A percentile compares a stretch with the other conserved stretches of the same genome.
phyloP scores from a whole-genome alignment of 2,888 invertebrate species.

The Junonia oenone region DNA sequence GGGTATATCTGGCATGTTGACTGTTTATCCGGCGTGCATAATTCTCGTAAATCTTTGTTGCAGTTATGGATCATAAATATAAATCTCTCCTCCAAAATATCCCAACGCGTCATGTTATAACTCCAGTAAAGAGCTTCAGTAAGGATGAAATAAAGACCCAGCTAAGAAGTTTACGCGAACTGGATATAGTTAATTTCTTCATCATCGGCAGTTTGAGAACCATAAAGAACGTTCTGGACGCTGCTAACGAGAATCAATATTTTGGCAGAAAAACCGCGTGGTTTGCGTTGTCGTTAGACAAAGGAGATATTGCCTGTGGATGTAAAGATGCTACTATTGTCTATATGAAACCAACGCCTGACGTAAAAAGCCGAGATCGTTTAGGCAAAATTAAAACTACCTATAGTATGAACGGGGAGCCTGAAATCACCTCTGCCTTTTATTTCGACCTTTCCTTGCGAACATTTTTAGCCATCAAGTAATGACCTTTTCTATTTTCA shows the following conservation, averaged over 20 bases:
- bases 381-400: conserved; percentile 84
- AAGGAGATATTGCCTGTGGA: conserved; percentile 85
- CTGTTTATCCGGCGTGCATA: not conserved
- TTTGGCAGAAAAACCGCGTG: conserved; percentile 92
- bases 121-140: conserved; percentile 78
- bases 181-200: conserved; percentile 95
- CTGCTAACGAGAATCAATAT: conserved; percentile 86
- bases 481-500: conserved; percentile 60
- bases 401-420: conserved; percentile 84
- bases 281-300: conserved; percentile 89
- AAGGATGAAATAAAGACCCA: conserved; percentile 84
- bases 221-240: conserved; percentile 84
- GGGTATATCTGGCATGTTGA: not conserved
- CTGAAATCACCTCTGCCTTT: conserved; percentile 89
- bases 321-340: conserved; percentile 89
- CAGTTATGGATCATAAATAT: conserved; percentile 96
- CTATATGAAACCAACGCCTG: conserved; percentile 85
- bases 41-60: conserved; percentile 34
- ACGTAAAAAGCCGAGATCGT: conserved; percentile 84
- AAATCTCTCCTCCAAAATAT: conserved; percentile 93
- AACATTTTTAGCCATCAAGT: conserved; percentile 87
- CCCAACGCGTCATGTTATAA: conserved; percentile 93
- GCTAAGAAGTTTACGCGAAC: conserved; percentile 84
- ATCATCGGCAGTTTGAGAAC: conserved; percentile 86
- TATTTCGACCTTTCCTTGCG: conserved; percentile 91